Base-by-base conservation (phyloP, 2,113 vertebrate species). In the Ageneiosus marmoratus region DNA sequence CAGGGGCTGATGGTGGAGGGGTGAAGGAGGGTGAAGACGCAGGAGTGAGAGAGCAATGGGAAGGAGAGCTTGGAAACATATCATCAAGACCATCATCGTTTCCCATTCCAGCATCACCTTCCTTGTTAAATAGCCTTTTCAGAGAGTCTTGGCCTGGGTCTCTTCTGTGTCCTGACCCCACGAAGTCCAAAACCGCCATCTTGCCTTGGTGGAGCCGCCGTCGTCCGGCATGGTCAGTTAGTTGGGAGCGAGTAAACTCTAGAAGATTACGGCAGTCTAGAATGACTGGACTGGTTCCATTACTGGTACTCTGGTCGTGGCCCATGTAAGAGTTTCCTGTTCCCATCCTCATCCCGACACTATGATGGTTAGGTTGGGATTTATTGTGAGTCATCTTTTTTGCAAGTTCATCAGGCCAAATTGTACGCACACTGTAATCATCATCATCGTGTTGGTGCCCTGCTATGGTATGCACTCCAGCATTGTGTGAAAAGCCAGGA, bases 391-490 rank as follows among this genome's bases (percentile, higher is more conserved):
- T 94, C 92, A 96, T 95, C 90, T 95, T 96, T 80, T 92, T 92
- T 44, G 93, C 93, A 81, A 96, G 85, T 80, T 96, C 95, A 82
- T 95, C 95, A 0, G 95, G 95, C 95, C 95, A 96, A 87, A 95
- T 94, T 27, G 94, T 94, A 18, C 94, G 92, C 46, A 94, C 93
- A 0, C 93, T 94, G 88, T 95, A 95, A 88, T 95, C 94, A 9
- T 95, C 95, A 5, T 94, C 94, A 18, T 95, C 93, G 0, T 87
- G 84, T 32, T 89, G 92, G 58, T 88, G 92, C 78, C 83, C 86
- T 32, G 88, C 88, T 77, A 89, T 87, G 0, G 86, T 72, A 60
- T 89, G 88, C 79, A 88, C 86, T 37, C 89, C 91, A 0, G 80
- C 29, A 83, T 88, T 88, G 85, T 88, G 89, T 89, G 79, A 74